Evolutionary conservation across 2,797 vertebrate species (phyloP), one percentile per base, ranked within the genome.

Genomic region (Harpagifer antarcticus): DNA sequence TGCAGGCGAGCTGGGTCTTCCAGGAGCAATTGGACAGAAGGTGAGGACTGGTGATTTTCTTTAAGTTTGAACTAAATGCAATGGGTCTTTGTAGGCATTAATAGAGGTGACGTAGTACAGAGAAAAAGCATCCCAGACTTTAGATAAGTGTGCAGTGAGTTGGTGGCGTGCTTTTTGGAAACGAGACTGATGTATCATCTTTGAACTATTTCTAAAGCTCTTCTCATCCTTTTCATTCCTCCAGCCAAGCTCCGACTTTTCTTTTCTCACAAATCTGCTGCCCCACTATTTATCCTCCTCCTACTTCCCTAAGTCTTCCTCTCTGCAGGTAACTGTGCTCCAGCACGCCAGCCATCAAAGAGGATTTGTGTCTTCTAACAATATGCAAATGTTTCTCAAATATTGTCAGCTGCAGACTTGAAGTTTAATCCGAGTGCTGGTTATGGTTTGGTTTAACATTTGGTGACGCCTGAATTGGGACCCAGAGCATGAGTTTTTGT

Each of bases 21-120:
- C 96, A 0, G 97, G 97, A 89, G 89, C 94, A 1, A 88, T 93
- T 0, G 97, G 97, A 91, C 74, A 93, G 78, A 97, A 97, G 96
- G 97, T 98, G 83, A 37, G 70, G 48, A 58, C 48, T 66, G 3
- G 44, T 53, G 27, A 55, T 10, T 57, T n/a, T 50, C 1, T 49
- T 11, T 19, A 7, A 14, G n/a, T 48, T 72, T 56, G 11, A 20
- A 1, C 3, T 19, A 20, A 17, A 49, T 27, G 10, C 54, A 73
- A 40, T 53, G 7, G 6, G 20, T 37, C 6, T 5, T 50, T 20
- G 31, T 61, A 20, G 63, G 42, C 49, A 27, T 3, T 49, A 13
- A 37, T 47, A 45, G 20, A 43, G 16, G 19, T 14, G 13, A 43
- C 23, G 52, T 37, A 45, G 52, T 37, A 45, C 50, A 10, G 43